Evolutionary conservation across 2,113 vertebrate genomes (phyloP), one percentile per base, ranked within the genome.

Genomic region (Acrocephalus kingi): DNA sequence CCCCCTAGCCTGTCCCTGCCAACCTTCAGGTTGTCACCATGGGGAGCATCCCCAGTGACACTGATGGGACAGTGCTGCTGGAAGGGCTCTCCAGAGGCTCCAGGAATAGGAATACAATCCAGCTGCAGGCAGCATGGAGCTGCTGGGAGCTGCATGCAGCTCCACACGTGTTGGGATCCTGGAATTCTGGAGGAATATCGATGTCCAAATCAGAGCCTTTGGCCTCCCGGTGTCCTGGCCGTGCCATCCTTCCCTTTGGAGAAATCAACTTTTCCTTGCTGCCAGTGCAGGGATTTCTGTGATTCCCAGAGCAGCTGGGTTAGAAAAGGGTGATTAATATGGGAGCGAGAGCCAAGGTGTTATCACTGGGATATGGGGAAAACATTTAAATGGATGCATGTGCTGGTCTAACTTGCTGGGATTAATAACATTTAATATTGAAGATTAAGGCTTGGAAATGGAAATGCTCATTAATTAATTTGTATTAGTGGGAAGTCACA

Each of bases 381-480:
- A 95, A 20, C 49, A 4, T 22, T n/a, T 35, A 67, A 92, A 49
- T 30, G 54, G 20, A 96, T 96, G 90, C 94, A 24, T 6, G 64
- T 9, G 37, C 69, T 14, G 10, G 49, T 51, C 80, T 18, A 15
- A 15, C 61, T 48, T 4, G 5, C 43, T 25, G 73, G 54, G 23
- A 37, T 88, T 88, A 71, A 92, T 41, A 22, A 35, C 35, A 1
- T 56, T 87, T 77, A 75, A 73, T 93, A 17, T 41, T 61, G 2
- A 4, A 61, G 61, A 87, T 92, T 46, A 75, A 52, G 23, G 72
- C 69, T 86, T 4, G 3, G 86, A 55, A 95, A 91, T 85, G 37
- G 87, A 94, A 96, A 83, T 43, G 48, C 7, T 90, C 59, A n/a
- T 84, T 93, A 69, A 88, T 94, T 90, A 84, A 80, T 88, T 66